A percentile compares a stretch with the other conserved stretches of the same genome.
Evolutionary conservation across 2,113 vertebrate species (phyloP).

Genomic region (Sminthopsis crassicaudata): DNA sequence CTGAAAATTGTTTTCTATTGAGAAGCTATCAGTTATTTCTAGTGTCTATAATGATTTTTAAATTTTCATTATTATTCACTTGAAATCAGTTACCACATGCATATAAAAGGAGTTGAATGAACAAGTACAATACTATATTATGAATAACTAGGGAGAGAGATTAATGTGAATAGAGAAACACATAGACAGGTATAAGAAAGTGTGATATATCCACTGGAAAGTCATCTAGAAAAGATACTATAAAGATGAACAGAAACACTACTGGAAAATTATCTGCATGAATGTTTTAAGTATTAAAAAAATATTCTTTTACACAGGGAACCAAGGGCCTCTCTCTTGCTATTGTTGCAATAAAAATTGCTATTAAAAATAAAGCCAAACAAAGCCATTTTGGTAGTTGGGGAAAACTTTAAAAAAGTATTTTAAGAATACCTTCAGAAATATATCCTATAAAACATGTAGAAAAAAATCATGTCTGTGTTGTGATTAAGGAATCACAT

Average conservation of each 20-base stretch:
- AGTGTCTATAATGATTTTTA: neutral
- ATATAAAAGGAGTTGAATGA: slow-evolving; percentile 23
- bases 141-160: slow-evolving; percentile 34
- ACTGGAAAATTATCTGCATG: neutral
- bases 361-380: neutral
- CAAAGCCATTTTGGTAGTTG: slow-evolving; percentile 18
- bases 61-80: slow-evolving; percentile 11
- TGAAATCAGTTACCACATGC: slow-evolving; percentile 9
- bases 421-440: neutral
- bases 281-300: slow-evolving; percentile 33
- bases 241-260: neutral
- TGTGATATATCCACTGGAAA: neutral
- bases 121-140: slow-evolving; percentile 17
- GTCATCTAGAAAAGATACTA: neutral
- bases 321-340: slow-evolving; percentile 19
- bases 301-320: slow-evolving; percentile 45
- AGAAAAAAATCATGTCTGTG: neutral
- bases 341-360: slow-evolving; percentile 41
- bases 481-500: neutral
- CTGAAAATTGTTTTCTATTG: slow-evolving; percentile 1
- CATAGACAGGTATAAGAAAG: neutral
- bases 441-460: slow-evolving; percentile 1
- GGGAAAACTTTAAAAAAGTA: slow-evolving; percentile 15
- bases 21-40: slow-evolving; percentile 30
- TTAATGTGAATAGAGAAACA: neutral